Conservation (phyloP, 2,888 invertebrate genomes). For the Lepetodrilus schrolli region DNA sequence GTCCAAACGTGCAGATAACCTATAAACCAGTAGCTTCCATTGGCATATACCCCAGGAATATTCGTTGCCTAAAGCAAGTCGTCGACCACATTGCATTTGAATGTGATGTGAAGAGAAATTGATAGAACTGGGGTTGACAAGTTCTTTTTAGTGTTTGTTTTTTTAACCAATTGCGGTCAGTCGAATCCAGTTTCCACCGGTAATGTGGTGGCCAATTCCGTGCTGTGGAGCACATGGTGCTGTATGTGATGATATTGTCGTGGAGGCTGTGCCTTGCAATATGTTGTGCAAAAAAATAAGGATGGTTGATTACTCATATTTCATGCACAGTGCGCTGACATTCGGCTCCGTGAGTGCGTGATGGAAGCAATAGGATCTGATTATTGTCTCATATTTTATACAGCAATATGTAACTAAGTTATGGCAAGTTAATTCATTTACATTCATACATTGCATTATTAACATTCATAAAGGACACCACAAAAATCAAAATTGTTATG, state of each 20-base stretch:
- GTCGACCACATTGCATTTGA: neutral
- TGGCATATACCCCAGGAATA: conserved; percentile 1
- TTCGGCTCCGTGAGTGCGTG: neutral
- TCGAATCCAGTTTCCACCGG: neutral
- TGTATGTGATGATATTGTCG: conserved; percentile 4
- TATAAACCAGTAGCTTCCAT: conserved; percentile 10
- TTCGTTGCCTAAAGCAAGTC: neutral
- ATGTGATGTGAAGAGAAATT: neutral
- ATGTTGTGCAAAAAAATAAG: neutral
- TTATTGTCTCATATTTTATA: conserved; percentile 19
- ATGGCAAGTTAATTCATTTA: neutral
- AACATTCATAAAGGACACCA: neutral
- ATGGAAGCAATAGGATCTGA: neutral
- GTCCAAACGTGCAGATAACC: neutral
- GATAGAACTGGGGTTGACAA: no score
- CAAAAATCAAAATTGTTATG: conserved; percentile 3
- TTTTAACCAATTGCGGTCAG: neutral
- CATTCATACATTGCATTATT: conserved; percentile 20
- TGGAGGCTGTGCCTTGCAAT: conserved; percentile 14
- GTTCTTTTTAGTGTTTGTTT: no score
- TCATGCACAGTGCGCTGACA: neutral
- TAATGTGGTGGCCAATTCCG: neutral
- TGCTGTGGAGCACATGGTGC: conserved; percentile 11
- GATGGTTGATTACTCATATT: neutral
- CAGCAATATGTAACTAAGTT: conserved; percentile 16